Evolutionary conservation across 2,888 invertebrate genomes (phyloP).

Genomic region (Nezara viridula): DNA sequence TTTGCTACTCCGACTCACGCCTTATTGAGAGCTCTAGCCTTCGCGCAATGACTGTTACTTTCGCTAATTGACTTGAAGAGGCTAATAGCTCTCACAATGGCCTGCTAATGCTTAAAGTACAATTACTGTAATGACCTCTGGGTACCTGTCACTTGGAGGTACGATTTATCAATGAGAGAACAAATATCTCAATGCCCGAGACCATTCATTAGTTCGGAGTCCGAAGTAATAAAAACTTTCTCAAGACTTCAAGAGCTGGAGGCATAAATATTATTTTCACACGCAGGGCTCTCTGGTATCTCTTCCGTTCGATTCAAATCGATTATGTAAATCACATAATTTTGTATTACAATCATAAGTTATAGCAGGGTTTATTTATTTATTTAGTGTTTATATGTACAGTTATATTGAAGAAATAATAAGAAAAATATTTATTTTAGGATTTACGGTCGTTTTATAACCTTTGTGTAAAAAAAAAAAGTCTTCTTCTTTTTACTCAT

Average conservation of each 20-base stretch:
- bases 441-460: too few relatives aligned
- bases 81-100: background rate
- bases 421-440: too few relatives aligned
- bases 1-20: background rate
- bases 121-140: background rate
- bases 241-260: background rate
- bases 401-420: background rate
- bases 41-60: background rate
- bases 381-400: background rate
- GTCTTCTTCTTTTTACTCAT: too few relatives aligned
- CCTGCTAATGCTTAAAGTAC: background rate
- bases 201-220: background rate
- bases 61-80: background rate
- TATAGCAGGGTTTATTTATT: background rate
- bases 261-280: background rate
- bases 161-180: background rate
- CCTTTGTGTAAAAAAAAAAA: too few relatives aligned
- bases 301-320: background rate
- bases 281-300: background rate
- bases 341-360: background rate
- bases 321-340: background rate
- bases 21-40: background rate
- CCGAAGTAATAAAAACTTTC: background rate
- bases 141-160: background rate
- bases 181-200: background rate